Evolutionary conservation across 2,113 vertebrate genomes (phyloP).

Genomic region (Mirounga angustirostris): DNA sequence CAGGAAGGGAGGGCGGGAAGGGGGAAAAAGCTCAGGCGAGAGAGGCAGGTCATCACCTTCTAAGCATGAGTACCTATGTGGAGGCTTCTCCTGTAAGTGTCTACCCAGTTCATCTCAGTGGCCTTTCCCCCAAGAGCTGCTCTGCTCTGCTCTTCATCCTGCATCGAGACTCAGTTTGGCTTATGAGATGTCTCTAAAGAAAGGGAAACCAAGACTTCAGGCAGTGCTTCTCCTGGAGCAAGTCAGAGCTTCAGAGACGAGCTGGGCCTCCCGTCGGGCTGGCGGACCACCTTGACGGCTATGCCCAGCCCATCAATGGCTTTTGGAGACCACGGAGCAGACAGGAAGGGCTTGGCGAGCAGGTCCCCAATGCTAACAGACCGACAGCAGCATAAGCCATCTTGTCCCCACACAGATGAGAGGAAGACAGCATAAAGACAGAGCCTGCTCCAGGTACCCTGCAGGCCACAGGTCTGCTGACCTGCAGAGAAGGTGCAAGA

Average conservation of each 20-base stretch:
- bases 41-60: background rate
- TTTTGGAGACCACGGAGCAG: background rate
- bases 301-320: background rate
- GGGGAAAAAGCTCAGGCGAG: background rate
- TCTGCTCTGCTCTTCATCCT: background rate
- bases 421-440: background rate
- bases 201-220: background rate
- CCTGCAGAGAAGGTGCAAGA: background rate
- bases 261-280: background rate
- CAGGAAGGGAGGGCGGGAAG: background rate
- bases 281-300: background rate
- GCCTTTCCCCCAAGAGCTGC: background rate
- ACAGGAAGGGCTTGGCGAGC: background rate
- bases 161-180: background rate
- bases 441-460: background rate
- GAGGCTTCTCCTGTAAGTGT: background rate
- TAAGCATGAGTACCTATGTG: background rate
- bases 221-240: background rate
- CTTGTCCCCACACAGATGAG: background rate
- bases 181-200: background rate
- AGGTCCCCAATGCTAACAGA: background rate
- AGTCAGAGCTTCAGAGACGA: background rate
- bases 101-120: background rate
- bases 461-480: background rate
- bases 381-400: background rate